Evolutionary conservation across 1,140 invertebrate genomes (phyloP).

Genomic region (Yoshiicerus persimilis): DNA sequence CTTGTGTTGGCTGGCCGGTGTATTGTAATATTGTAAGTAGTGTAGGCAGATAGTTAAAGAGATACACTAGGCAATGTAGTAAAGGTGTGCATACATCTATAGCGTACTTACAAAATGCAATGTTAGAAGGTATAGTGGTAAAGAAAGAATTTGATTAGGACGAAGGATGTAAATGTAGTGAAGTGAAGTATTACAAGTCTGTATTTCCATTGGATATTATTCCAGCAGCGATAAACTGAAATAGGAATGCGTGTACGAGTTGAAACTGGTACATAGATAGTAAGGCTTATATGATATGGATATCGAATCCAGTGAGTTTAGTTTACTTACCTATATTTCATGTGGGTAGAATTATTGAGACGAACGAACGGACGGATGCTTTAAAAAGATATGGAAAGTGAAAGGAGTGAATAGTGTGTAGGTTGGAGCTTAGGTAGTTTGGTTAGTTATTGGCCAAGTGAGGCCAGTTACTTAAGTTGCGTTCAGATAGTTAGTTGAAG

Average conservation of each 20-base stretch:
- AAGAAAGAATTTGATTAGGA: background rate
- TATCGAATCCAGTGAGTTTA: background rate
- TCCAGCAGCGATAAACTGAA: background rate
- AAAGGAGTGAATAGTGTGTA: background rate
- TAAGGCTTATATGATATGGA: too few relatives aligned
- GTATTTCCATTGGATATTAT: background rate
- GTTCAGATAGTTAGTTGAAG: background rate
- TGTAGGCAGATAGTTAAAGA: background rate
- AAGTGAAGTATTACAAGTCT: background rate
- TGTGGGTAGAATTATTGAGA: slow-evolving; percentile 12
- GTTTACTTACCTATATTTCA: slow-evolving; percentile 5
- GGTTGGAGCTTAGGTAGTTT: background rate
- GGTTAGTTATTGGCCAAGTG: background rate
- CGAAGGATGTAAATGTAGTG: background rate
- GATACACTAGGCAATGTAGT: background rate
- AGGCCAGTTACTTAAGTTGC: background rate
- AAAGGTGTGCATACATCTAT: background rate
- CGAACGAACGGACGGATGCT: background rate
- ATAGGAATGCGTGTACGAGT: background rate
- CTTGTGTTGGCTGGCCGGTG: background rate
- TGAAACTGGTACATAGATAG: background rate
- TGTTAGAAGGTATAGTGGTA: background rate
- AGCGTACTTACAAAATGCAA: too few relatives aligned
- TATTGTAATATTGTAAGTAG: background rate
- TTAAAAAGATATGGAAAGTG: slow-evolving; percentile 23